These are phyloP conservation scores for Calvadosia cruxmelitensis DNA, from an alignment of 30 jellyfish, hydroid and myxozoan species.

Conservation along the genomic window DNA sequence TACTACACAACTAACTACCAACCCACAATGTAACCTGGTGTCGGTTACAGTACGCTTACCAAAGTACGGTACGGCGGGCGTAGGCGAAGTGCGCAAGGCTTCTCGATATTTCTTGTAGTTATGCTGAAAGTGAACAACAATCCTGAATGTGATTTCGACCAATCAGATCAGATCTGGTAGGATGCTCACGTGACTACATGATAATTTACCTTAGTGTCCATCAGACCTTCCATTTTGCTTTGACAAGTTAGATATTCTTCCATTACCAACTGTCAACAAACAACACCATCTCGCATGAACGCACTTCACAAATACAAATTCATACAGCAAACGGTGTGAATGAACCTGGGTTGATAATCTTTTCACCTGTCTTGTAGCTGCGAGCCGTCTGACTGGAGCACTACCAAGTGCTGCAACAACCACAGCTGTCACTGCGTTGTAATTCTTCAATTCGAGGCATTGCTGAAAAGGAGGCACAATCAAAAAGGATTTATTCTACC, in stretches of 20 bases:
- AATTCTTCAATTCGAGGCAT: slow-evolving; percentile 82
- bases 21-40: too few species aligned
- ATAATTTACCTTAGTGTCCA: slow-evolving; percentile 69
- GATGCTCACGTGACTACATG: too few species aligned
- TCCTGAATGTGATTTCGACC: too few species aligned
- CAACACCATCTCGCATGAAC: too few species aligned
- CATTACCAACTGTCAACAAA: slow-evolving; percentile 50
- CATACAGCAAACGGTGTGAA: too few species aligned
- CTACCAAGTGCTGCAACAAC: slow-evolving; percentile 92
- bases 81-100: slow-evolving; percentile 87
- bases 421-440: slow-evolving; percentile 94
- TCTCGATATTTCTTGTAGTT: slow-evolving; percentile 78
- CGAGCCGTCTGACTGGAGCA: slow-evolving; percentile 80
- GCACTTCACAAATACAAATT: too few species aligned
- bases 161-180: too few species aligned
- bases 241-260: slow-evolving; percentile 49
- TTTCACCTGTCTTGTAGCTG: slow-evolving; percentile 60
- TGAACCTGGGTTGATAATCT: too few species aligned
- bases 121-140: slow-evolving; percentile 27
- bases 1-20: too few species aligned
- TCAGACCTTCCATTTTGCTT: slow-evolving; percentile 70
- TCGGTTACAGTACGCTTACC: too few species aligned
- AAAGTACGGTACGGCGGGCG: slow-evolving; percentile 96
- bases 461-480: slow-evolving; percentile 27
- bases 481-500: too few species aligned